Evolutionary conservation across 2,888 invertebrate genomes (phyloP).

Genomic region (Metellina segmentata): DNA sequence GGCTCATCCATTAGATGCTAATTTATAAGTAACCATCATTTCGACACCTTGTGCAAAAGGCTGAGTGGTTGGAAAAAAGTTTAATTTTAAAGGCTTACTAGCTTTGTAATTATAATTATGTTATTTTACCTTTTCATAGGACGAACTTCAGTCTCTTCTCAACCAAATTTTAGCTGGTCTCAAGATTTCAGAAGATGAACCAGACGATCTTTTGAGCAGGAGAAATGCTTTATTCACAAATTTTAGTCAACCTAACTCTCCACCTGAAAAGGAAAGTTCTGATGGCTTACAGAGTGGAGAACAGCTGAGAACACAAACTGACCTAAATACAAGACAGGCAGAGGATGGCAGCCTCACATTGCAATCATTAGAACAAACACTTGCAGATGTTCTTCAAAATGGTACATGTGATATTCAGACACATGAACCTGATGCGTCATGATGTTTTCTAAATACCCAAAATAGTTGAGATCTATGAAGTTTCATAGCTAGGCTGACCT

Average conservation of each 20-base stretch:
- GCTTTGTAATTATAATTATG: too few relatives aligned
- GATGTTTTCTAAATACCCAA: not conserved
- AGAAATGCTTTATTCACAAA: conserved; percentile 24
- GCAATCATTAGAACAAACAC: not conserved
- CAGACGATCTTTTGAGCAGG: conserved; percentile 27
- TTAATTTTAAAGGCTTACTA: too few relatives aligned
- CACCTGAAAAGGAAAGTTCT: conserved; percentile 58
- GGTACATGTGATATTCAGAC: not conserved
- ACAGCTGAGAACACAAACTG: conserved; percentile 8
- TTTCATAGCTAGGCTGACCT: too few relatives aligned
- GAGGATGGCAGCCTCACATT: not conserved
- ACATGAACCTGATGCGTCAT: not conserved
- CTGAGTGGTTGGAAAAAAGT: too few relatives aligned
- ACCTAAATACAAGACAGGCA: not conserved
- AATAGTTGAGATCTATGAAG: too few relatives aligned
- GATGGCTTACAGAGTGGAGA: not conserved
- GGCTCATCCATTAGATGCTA: too few relatives aligned
- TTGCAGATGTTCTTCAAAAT: not conserved
- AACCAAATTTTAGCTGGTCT: conserved; percentile 63
- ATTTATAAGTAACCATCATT: too few relatives aligned
- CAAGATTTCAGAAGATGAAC: conserved; percentile 59
- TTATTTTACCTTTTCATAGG: conserved; percentile 40
- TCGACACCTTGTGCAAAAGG: too few relatives aligned
- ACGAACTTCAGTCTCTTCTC: conserved; percentile 63
- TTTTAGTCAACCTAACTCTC: conserved; percentile 40